These are phyloP conservation scores for Calephelis virginiensis DNA, from an alignment of 1,140 invertebrate species.

Conservation along the genomic window DNA sequence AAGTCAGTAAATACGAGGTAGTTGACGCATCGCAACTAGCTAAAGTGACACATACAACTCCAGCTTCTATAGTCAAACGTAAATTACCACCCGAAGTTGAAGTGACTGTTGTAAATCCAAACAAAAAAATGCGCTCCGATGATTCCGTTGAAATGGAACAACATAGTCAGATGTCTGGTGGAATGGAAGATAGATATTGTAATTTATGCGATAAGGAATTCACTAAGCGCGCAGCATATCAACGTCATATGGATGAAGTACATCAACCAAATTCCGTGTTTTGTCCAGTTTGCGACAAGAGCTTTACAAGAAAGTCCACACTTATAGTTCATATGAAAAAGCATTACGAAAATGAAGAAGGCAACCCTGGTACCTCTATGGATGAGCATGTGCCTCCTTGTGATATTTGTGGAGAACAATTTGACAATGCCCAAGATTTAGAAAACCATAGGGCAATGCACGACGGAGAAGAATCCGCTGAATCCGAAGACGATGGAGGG, in stretches of 20 bases:
- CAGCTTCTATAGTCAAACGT: constrained; percentile 49
- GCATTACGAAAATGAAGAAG: constrained; percentile 66
- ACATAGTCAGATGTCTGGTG: constrained; percentile 39
- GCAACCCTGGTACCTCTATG: constrained; percentile 42
- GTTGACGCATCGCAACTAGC: constrained; percentile 48
- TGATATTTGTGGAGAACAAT: constrained; percentile 59
- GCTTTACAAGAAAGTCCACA: constrained; percentile 76
- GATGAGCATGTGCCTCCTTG: constrained; percentile 51
- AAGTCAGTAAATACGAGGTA: constrained; percentile 75
- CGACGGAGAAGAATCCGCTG: constrained; percentile 55
- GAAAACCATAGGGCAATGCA: constrained; percentile 46
- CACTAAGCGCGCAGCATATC: constrained; percentile 76
- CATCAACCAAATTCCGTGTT: constrained; percentile 59
- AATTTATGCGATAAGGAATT: constrained; percentile 80
- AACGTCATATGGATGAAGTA: constrained; percentile 79
- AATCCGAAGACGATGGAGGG: constrained; percentile 60
- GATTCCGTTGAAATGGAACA: constrained; percentile 62
- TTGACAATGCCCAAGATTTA: constrained; percentile 43
- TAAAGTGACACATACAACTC: constrained; percentile 40
- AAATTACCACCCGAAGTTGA: constrained; percentile 74
- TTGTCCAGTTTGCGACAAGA: constrained; percentile 79
- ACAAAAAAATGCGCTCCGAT: constrained; percentile 70
- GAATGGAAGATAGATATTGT: constrained; percentile 77
- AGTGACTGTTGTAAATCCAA: constrained; percentile 72
- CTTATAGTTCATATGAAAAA: constrained; percentile 78